These are phyloP conservation scores for Drosophila paracracens DNA, from an alignment of 2,888 invertebrate species.

Conservation along the genomic window DNA sequence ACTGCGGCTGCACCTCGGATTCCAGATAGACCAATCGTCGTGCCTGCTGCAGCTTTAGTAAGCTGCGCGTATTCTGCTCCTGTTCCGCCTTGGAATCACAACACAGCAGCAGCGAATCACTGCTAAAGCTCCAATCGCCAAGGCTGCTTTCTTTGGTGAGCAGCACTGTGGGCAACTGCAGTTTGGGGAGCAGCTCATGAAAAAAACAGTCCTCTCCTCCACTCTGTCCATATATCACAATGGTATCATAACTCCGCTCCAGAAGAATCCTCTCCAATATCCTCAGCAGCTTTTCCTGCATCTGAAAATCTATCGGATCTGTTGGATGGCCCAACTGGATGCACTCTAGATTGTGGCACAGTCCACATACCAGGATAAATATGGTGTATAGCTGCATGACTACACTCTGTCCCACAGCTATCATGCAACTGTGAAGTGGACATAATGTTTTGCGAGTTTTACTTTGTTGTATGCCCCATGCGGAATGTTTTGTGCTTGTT, in stretches of 20 bases:
- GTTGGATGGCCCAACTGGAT: background rate
- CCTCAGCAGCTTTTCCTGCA: conserved; percentile 11
- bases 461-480: background rate
- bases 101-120: background rate
- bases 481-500: background rate
- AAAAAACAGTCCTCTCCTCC: background rate
- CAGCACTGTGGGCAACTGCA: background rate
- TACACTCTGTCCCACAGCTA: conserved; percentile 13
- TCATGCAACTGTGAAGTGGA: conserved; percentile 39
- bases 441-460: background rate
- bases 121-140: background rate
- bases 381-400: conserved; percentile 19
- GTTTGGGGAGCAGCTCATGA: background rate
- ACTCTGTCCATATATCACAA: conserved; percentile 47
- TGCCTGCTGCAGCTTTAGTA: conserved; percentile 1
- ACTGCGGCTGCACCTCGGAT: background rate
- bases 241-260: conserved; percentile 36
- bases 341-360: conserved; percentile 16
- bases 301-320: background rate
- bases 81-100: conserved; percentile 2
- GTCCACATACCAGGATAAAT: conserved; percentile 7
- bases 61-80: background rate
- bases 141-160: background rate
- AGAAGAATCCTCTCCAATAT: conserved; percentile 37
- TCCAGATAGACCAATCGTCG: background rate